phyloP scores from a whole-genome alignment of 2,113 vertebrate species.

The Echinops telfairi region DNA sequence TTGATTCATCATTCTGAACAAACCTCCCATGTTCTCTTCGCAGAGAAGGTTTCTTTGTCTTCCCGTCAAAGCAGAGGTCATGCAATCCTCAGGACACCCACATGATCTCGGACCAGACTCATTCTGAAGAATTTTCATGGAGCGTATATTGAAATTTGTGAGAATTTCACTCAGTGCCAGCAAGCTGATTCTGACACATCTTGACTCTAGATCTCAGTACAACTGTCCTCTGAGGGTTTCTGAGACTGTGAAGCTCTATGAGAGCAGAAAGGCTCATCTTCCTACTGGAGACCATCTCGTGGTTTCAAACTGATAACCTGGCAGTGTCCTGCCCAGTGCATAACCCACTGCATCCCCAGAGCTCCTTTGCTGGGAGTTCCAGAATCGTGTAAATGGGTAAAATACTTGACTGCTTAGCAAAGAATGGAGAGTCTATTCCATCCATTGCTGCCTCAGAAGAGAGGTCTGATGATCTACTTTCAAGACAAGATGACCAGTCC shows the following conservation, averaged over 20 bases:
- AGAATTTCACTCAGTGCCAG: neutral
- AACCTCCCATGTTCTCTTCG: neutral
- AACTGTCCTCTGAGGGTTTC: no score
- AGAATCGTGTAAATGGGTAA: neutral
- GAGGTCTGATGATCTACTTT: neutral
- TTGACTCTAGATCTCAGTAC: no score
- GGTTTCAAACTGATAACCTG: no score
- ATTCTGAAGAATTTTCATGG: neutral
- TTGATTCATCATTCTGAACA: neutral
- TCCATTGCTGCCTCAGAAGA: neutral
- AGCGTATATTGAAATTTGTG: neutral
- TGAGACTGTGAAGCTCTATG: no score
- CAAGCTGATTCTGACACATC: no score
- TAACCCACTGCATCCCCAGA: no score
- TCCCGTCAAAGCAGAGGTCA: accelerated
- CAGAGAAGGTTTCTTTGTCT: neutral
- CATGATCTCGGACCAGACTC: neutral
- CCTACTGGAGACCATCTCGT: no score
- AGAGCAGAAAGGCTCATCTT: no score
- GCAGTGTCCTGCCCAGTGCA: no score
- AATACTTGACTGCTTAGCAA: neutral
- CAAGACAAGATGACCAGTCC: neutral
- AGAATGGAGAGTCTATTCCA: neutral
- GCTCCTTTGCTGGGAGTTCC: no score
- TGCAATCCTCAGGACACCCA: neutral